A percentile compares a stretch with the other conserved stretches of the same genome.
phyloP scores from a whole-genome alignment of 2,797 vertebrate genomes.

The Dermochelys coriacea region DNA sequence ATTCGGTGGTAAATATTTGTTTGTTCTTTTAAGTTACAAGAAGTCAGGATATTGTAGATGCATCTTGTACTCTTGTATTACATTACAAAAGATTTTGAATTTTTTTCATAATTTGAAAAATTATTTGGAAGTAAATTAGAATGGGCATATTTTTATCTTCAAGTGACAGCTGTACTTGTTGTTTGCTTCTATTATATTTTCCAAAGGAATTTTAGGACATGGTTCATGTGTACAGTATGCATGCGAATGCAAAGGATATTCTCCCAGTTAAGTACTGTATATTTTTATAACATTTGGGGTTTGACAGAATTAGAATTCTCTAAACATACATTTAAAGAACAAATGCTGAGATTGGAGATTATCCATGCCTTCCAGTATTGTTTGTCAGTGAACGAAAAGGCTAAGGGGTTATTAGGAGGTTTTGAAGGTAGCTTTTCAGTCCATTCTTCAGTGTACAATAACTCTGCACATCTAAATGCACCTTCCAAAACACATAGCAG shows the following conservation, averaged over 20 bases:
- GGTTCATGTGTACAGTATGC: neutral
- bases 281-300: neutral
- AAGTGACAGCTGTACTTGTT: neutral
- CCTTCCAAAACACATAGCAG: fast-evolving
- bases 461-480: neutral
- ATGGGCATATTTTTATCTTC: neutral
- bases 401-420: neutral
- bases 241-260: neutral
- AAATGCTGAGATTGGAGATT: neutral
- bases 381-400: neutral
- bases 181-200: neutral
- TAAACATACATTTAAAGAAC: neutral
- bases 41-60: neutral
- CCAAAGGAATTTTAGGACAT: neutral
- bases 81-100: neutral
- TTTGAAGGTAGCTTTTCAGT: neutral
- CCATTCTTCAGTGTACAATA: fast-evolving
- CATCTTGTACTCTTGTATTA: slow-evolving; percentile 3
- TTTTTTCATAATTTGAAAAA: neutral
- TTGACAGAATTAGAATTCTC: neutral
- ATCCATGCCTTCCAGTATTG: neutral
- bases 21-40: neutral
- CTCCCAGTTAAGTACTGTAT: neutral
- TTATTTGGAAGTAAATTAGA: neutral
- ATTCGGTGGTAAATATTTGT: neutral